Conservation (phyloP, 2,888 invertebrate species). For the Phragmatobia fuliginosa region DNA sequence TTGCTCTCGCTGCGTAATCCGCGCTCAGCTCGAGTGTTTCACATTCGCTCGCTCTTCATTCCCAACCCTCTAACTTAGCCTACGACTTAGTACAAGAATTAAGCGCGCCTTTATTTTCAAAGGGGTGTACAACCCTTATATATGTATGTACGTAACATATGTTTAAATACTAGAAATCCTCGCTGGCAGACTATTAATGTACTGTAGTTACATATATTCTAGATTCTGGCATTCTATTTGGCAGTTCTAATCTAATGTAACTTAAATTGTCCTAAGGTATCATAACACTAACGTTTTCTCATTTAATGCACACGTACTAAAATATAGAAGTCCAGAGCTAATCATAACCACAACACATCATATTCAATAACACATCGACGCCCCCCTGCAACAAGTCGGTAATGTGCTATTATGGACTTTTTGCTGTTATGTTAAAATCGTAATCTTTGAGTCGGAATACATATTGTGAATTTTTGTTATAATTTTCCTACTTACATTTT, state of each 20-base stretch:
- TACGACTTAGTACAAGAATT: slow-evolving; percentile 44
- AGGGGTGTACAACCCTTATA: slow-evolving; percentile 16
- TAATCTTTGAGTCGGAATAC: too few relatives aligned
- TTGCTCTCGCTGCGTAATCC: slow-evolving; percentile 64
- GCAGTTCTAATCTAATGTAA: neutral
- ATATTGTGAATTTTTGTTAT: too few relatives aligned
- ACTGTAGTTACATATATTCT: too few relatives aligned
- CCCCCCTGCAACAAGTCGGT: too few relatives aligned
- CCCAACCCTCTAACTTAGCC: slow-evolving; percentile 69
- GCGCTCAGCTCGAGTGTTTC: slow-evolving; percentile 69
- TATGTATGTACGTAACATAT: neutral
- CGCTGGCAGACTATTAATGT: neutral
- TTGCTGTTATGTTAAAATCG: too few relatives aligned
- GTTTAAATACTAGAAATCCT: too few relatives aligned
- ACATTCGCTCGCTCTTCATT: slow-evolving; percentile 75
- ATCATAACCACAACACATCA: neutral
- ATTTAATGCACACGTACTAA: neutral
- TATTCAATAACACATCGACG: neutral
- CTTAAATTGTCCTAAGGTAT: neutral
- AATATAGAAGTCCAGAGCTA: neutral
- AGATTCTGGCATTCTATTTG: neutral
- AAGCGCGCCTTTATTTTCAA: slow-evolving; percentile 37
- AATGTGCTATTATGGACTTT: too few relatives aligned
- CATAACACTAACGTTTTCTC: neutral
- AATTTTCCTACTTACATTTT: too few relatives aligned